A percentile compares a stretch with the other conserved stretches of the same genome.
phyloP scores from a whole-genome alignment of 2,888 invertebrate genomes.

The Oasisia sp. region DNA sequence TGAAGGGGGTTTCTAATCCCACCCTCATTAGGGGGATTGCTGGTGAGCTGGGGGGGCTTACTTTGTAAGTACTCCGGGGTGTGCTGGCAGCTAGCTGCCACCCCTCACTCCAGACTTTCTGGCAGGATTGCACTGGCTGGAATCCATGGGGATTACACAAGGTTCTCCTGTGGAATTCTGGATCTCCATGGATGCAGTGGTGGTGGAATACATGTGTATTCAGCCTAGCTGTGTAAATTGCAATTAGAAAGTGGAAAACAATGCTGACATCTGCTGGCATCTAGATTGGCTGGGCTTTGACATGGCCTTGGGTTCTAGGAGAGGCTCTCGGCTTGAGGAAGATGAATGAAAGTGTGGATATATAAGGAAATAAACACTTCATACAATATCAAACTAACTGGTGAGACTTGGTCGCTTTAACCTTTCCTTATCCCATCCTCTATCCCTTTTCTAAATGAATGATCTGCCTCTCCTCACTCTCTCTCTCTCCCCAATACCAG shows the following conservation, averaged over 20 bases:
- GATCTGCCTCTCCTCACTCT: no score
- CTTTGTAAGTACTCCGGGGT: neutral
- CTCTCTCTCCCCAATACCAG: no score
- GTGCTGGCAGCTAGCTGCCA: neutral
- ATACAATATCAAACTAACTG: no score
- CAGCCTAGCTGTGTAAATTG: neutral
- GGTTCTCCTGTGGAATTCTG: neutral
- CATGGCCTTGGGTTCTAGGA: neutral
- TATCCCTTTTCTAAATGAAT: no score
- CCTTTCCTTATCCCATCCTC: no score
- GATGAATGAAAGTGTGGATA: neutral
- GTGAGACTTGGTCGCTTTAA: no score
- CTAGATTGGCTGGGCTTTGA: neutral
- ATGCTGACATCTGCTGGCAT: neutral
- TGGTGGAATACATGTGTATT: neutral
- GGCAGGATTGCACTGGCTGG: neutral
- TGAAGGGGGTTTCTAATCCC: neutral
- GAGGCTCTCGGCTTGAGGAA: neutral
- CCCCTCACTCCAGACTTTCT: neutral
- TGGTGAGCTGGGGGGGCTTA: conserved; percentile 6
- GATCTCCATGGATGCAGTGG: neutral
- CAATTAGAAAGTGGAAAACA: neutral
- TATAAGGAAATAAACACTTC: no score
- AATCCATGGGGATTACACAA: neutral
- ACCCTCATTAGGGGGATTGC: conserved; percentile 17